phyloP scores from a whole-genome alignment of 2,113 vertebrate genomes.

The Calidris pygmaea region DNA sequence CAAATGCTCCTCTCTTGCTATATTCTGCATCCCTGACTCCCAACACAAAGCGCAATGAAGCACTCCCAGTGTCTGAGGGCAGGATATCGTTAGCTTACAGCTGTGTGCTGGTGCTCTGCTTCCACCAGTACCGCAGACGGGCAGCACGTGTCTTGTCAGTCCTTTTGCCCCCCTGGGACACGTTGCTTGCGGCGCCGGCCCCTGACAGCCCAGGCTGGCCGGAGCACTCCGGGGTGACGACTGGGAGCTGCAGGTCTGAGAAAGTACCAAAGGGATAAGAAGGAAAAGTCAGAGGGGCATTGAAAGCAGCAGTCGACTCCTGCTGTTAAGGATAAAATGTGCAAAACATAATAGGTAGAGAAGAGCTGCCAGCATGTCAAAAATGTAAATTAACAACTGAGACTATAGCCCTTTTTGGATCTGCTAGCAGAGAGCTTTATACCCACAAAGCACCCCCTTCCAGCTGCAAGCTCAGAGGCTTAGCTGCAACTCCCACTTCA shows the following conservation, averaged over 20 bases:
- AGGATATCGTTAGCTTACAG: conserved; percentile 54
- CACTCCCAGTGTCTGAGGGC: background rate
- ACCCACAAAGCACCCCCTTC: background rate
- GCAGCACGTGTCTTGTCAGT: background rate
- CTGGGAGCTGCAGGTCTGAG: conserved; percentile 75
- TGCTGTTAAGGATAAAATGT: background rate
- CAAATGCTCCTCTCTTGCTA: background rate
- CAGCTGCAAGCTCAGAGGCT: background rate
- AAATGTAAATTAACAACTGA: background rate
- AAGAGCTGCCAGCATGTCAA: background rate
- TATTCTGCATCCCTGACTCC: background rate
- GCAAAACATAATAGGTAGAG: background rate
- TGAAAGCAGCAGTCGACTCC: background rate
- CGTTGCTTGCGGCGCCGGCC: background rate
- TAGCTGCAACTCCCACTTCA: background rate
- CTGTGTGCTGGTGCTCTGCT: background rate
- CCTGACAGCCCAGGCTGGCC: background rate
- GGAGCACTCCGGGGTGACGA: conserved; percentile 77
- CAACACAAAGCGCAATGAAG: background rate
- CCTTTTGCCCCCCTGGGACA: background rate
- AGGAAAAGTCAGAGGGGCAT: background rate
- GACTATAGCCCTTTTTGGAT: background rate
- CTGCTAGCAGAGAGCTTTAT: background rate
- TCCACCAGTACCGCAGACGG: background rate
- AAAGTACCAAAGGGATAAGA: conserved; percentile 27